Evolutionary conservation across 2,888 invertebrate genomes (phyloP), one percentile per base, ranked within the genome.

Genomic region (Tethea ocularis): DNA sequence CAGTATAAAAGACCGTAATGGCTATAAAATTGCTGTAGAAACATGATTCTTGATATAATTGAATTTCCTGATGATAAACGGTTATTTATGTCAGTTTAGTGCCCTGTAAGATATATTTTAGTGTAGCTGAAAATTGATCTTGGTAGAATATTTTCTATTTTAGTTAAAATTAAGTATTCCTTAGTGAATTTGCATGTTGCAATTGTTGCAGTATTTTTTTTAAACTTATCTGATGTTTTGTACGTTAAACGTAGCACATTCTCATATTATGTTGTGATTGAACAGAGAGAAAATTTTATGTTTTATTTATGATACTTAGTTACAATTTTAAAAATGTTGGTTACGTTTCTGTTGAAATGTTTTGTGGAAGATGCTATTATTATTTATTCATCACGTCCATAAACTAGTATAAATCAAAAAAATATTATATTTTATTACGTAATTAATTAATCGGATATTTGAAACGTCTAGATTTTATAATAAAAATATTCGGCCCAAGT

Each of bases 161-260:
- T 38, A 38, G n/a, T 0, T 38, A 36, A 36, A 36, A n/a, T n/a
- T 38, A 6, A 1, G 2, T 33, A 33, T 33, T 33, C 10, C 38
- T 38, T 38, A n/a, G 38, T 38, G 38, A 20, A 46, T 20, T 46
- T 46, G 15, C 2, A 1, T 46, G 20, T 46, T 17, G 17, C 17
- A 20, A 10, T 46, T 46, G 7, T 13, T 20, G 11, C 38, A 33
- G 33, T 17, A 20, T 10, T 46, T 46, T 10, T 46, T 46, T 20
- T n/a, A n/a, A 0, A 38, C 5, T 17, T 20, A 17, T 46, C 46
- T 38, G 46, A 46, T 46, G 46, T 20, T n/a, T 2, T 15, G 17
- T 46, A 46, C 46, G 46, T 46, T 46, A 46, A 46, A 46, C 46
- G 46, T 46, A 46, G 46, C 20, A 17, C 46, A 46, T 8, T 46